Percentiles rank a stretch among this genome's conserved stretches.
Conservation (phyloP, 2,113 vertebrate genomes). For the Ceyx cyanopectus region DNA sequence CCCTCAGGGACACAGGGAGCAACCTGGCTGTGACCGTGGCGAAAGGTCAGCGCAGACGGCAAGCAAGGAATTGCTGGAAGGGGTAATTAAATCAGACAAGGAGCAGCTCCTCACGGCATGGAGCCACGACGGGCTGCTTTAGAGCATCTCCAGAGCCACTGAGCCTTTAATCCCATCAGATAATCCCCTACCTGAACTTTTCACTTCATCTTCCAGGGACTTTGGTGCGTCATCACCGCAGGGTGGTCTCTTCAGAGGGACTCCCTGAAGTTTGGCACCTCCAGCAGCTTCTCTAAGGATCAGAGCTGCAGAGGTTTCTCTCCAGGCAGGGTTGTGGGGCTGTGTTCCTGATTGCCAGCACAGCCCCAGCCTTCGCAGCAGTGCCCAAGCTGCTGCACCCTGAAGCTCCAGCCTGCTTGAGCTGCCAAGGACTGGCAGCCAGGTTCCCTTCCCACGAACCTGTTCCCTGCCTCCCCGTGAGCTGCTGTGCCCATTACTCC, state of each 20-base stretch:
- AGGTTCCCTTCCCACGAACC: rapidly evolving
- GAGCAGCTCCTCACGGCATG: neutral
- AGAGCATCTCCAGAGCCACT: neutral
- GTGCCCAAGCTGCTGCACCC: neutral
- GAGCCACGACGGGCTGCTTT: neutral
- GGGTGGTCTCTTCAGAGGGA: slow-evolving; percentile 20
- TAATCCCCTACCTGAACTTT: slow-evolving; percentile 48
- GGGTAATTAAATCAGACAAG: slow-evolving; percentile 3
- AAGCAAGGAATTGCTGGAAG: neutral
- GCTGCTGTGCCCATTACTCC: neutral
- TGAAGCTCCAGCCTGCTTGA: neutral
- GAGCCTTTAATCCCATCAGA: slow-evolving; percentile 45
- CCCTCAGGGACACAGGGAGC: neutral
- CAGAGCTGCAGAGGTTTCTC: neutral
- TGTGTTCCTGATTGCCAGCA: neutral
- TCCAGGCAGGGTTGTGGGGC: neutral
- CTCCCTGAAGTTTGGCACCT: neutral
- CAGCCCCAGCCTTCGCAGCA: neutral
- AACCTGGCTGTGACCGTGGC: neutral
- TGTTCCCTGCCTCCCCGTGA: neutral
- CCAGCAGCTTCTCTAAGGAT: neutral
- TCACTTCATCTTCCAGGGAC: slow-evolving; percentile 11
- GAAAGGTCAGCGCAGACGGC: neutral
- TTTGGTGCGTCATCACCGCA: neutral
- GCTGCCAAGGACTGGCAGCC: neutral